Percentiles rank a stretch among this genome's conserved stretches.
These are phyloP conservation scores for Homarus americanus DNA, from an alignment of 1,140 invertebrate species.

Conservation along the genomic window DNA sequence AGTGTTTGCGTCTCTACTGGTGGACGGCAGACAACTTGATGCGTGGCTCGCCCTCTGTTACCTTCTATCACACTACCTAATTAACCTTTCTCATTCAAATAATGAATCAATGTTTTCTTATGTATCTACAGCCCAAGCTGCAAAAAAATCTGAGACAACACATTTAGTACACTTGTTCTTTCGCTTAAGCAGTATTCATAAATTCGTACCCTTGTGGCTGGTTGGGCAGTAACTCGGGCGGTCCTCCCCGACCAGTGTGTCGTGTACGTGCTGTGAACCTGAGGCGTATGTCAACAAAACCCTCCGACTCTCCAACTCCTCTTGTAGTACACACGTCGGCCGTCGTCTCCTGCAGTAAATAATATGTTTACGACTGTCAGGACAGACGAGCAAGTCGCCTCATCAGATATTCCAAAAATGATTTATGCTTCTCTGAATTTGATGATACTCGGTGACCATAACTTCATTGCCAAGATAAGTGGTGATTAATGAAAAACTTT, in stretches of 20 bases:
- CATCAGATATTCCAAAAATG: too few relatives aligned
- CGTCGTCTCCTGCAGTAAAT: background rate
- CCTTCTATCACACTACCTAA: background rate
- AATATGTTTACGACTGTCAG: background rate
- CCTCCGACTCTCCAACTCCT: too few relatives aligned
- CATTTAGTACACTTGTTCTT: background rate
- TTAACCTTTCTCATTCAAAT: too few relatives aligned
- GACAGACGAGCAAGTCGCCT: background rate
- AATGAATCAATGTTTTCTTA: background rate
- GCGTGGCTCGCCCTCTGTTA: background rate
- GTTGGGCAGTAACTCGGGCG: background rate
- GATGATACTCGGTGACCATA: too few relatives aligned
- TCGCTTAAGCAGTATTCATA: slow-evolving; percentile 13
- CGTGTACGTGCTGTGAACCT: background rate
- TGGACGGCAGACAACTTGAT: background rate
- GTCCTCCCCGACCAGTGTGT: background rate
- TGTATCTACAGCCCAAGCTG: background rate
- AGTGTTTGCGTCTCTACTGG: background rate
- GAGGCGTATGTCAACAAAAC: background rate
- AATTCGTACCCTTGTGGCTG: background rate
- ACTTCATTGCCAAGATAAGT: too few relatives aligned
- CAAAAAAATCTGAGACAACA: too few relatives aligned
- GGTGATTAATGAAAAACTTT: too few relatives aligned
- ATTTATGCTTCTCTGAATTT: too few relatives aligned
- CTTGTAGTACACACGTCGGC: too few relatives aligned